Evolutionary conservation across 2,797 vertebrate genomes (phyloP).

Genomic region (Sylvia borin): DNA sequence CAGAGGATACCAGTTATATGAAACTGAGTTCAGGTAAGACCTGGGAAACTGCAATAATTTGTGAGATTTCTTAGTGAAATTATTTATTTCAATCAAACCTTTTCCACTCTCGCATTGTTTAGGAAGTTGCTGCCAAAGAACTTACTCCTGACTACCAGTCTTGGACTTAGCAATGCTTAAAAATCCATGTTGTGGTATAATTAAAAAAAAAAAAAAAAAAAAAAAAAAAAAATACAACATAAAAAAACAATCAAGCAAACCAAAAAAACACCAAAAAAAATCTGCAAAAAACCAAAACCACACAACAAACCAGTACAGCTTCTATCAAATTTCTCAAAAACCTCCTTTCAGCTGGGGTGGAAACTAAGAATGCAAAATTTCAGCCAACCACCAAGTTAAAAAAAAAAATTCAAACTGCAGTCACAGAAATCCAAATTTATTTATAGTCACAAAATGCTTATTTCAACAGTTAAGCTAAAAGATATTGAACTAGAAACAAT

Average conservation of each 20-base stretch:
- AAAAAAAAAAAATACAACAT: no score
- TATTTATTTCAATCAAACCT: not conserved
- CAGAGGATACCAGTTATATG: not conserved
- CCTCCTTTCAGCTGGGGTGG: not conserved
- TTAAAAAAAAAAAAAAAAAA: no score
- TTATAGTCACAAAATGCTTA: not conserved
- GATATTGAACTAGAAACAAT: not conserved
- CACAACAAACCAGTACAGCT: rapidly evolving
- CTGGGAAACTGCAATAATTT: not conserved
- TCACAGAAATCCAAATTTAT: not conserved
- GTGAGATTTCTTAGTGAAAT: not conserved
- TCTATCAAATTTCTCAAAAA: not conserved
- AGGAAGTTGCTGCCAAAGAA: not conserved
- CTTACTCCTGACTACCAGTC: not conserved
- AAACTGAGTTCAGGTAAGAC: not conserved
- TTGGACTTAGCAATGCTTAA: not conserved
- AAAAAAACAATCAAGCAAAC: not conserved
- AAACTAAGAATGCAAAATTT: not conserved
- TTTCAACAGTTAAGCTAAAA: not conserved
- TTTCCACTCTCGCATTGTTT: not conserved
- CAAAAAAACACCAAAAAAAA: not conserved
- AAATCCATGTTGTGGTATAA: not conserved
- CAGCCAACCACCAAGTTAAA: not conserved
- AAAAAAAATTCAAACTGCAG: not conserved
- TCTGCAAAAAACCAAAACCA: rapidly evolving